phyloP scores from a whole-genome alignment of 2,113 vertebrate species.

The Crotalus helleri region DNA sequence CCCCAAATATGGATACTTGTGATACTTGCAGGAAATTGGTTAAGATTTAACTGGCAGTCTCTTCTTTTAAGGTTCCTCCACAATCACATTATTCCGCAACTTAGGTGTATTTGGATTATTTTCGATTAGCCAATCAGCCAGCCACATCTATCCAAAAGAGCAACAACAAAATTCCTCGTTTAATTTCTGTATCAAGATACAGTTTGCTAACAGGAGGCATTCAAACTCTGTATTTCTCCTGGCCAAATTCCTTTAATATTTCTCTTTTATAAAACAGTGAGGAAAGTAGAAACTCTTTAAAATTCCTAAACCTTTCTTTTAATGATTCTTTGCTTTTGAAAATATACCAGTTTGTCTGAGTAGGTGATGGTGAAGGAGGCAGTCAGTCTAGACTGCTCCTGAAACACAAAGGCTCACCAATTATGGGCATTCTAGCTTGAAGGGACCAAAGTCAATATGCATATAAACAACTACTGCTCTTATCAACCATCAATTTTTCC shows the following conservation, averaged over 20 bases:
- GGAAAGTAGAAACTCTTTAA: background rate
- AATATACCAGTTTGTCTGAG: background rate
- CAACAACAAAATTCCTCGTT: constrained; percentile 1
- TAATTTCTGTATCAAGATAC: background rate
- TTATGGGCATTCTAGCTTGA: background rate
- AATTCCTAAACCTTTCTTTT: background rate
- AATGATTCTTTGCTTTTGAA: constrained; percentile 1
- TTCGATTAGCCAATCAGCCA: constrained; percentile 89
- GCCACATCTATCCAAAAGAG: constrained; percentile 78
- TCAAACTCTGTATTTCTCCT: background rate
- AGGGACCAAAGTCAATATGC: background rate
- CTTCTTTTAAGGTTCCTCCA: constrained; percentile 39
- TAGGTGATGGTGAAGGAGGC: background rate
- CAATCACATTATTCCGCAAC: constrained; percentile 51
- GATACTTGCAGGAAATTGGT: background rate
- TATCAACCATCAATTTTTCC: background rate
- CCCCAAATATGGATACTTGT: constrained; percentile 6
- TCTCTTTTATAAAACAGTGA: background rate
- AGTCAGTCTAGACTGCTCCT: background rate
- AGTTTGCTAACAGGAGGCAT: background rate
- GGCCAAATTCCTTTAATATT: constrained; percentile 13
- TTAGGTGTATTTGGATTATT: constrained; percentile 87
- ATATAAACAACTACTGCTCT: background rate
- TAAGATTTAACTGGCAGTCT: background rate
- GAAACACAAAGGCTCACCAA: constrained; percentile 29